Evolutionary conservation across 1,140 invertebrate genomes (phyloP).

Genomic region (Eueides isabella): DNA sequence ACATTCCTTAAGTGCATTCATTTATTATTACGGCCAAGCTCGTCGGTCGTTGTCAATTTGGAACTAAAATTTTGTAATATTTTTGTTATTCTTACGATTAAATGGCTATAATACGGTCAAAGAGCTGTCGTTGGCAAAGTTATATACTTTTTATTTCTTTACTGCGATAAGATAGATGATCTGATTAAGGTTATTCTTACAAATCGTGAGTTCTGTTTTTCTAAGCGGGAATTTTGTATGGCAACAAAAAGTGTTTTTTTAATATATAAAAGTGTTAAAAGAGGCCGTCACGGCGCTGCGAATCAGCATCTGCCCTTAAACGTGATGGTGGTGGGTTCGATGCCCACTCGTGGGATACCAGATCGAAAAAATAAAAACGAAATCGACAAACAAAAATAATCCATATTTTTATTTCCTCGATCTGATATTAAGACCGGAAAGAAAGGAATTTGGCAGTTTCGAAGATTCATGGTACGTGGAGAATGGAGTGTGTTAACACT

Average conservation of each 20-base stretch:
- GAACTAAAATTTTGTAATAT: not conserved
- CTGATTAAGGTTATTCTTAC: not conserved
- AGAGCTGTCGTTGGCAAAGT: not conserved
- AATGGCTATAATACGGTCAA: not conserved
- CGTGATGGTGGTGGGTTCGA: no score
- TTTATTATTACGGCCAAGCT: not conserved
- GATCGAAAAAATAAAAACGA: no score
- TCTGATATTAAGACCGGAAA: no score
- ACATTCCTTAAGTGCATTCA: constrained; percentile 2
- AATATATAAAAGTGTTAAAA: not conserved
- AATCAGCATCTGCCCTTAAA: no score
- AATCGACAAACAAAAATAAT: no score
- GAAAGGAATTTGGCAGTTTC: no score
- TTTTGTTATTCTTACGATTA: not conserved
- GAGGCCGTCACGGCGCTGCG: no score
- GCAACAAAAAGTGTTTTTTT: not conserved
- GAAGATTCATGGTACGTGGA: no score
- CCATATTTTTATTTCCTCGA: no score
- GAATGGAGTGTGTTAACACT: no score
- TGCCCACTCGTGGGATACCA: no score
- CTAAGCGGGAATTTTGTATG: not conserved
- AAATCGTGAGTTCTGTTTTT: not conserved
- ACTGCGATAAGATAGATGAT: not conserved
- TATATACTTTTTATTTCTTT: not conserved
- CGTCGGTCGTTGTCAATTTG: not conserved